Evolutionary conservation across 2,888 invertebrate species (phyloP), one percentile per base, ranked within the genome.

Genomic region (Thymelicus lineola): DNA sequence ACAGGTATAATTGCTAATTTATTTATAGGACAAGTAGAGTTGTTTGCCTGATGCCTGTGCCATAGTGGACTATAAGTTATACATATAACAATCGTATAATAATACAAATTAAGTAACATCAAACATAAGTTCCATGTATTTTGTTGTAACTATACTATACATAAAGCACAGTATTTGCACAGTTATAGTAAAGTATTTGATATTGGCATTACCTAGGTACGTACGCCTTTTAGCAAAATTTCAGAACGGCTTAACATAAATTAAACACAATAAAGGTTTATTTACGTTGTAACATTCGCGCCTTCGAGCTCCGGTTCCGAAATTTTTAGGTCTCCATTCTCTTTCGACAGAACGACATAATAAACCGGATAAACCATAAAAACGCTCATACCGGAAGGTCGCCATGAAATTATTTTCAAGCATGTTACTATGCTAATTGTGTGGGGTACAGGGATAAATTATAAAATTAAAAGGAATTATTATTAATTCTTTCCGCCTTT

Each of bases 331-430:
- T 63, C 58, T 36, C 69, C 48, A 45, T 58, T 36, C 58, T 17
- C 46, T 55, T 55, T 35, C 55, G 53, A n/a, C 35, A 15, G 20
- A 68, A 68, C 53, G 68, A 62, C 62, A 58, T 63, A 69, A 63
- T 69, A 69, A 69, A 69, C 62, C 63, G 63, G 69, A 63, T 14
- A 69, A 38, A 60, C 58, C 69, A 38, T 69, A 69, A 69, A 69
- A 69, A 69, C 69, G 63, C 58, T 59, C 48, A 58, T 62, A 48
- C 63, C 63, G 69, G 69, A 69, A 69, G 63, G 50, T 58, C 15
- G 58, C 69, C 68, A 64, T 69, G 63, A 64, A 69, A 69, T 69
- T 69, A 69, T 69, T 69, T 64, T 69, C 69, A 42, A 63, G 63
- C 50, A 69, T 69, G 69, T 58, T 69, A 48, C 63, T 69, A 69